phyloP scores from a whole-genome alignment of 92 coral and sea anemone species.

The Porites divaricata region DNA sequence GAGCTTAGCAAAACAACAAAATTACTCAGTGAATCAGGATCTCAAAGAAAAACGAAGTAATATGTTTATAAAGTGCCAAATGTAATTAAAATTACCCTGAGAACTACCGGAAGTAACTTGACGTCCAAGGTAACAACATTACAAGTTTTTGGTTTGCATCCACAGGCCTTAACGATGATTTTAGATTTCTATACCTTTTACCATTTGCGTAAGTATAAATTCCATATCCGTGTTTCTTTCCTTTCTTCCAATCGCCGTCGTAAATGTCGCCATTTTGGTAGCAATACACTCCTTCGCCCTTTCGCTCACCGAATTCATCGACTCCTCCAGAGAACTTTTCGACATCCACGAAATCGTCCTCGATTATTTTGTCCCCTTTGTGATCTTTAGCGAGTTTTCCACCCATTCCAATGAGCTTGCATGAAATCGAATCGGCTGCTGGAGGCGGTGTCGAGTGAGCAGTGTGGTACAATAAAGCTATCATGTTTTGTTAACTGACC shows the following conservation, averaged over 20 bases:
- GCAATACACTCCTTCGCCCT: constrained; percentile 89
- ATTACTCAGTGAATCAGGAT: background rate
- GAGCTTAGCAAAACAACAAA: background rate
- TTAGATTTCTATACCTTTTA: constrained; percentile 56
- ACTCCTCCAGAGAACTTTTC: constrained; percentile 74
- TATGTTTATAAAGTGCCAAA: background rate
- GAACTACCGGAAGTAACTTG: constrained; percentile 21
- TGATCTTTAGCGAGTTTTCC: constrained; percentile 31
- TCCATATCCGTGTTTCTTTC: constrained; percentile 89
- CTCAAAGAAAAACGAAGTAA: constrained; percentile 3
- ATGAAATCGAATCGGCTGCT: constrained; percentile 2
- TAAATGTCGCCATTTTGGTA: constrained; percentile 95
- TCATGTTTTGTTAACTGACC: no score
- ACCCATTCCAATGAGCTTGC: constrained; percentile 22
- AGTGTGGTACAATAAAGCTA: background rate
- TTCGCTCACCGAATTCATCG: constrained; percentile 76
- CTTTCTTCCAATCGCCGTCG: constrained; percentile 97
- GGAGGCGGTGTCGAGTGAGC: background rate
- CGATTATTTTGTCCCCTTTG: constrained; percentile 38
- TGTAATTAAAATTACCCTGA: no score
- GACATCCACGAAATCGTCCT: constrained; percentile 70
- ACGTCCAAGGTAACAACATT: background rate
- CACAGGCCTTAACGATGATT: background rate
- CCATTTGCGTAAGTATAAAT: constrained; percentile 81
- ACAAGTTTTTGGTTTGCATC: background rate